A percentile compares a stretch with the other conserved stretches of the same genome.
These are phyloP conservation scores for Mantis religiosa DNA, from an alignment of 2,888 invertebrate genomes.

Conservation along the genomic window DNA sequence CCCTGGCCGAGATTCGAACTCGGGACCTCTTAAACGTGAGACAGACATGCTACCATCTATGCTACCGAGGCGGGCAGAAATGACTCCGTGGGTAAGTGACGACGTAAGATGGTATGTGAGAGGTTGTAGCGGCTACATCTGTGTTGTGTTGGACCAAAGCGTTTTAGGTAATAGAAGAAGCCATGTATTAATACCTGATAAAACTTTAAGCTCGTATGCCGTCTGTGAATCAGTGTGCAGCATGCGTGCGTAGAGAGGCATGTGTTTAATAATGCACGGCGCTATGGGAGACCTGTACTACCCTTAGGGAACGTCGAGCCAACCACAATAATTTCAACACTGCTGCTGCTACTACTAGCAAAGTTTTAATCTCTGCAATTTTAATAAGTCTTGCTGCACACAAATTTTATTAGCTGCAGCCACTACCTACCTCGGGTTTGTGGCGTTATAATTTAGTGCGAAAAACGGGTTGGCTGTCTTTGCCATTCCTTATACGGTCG, in stretches of 20 bases:
- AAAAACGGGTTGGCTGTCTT: too few relatives aligned
- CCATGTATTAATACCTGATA: neutral
- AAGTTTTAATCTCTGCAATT: neutral
- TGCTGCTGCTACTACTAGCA: neutral
- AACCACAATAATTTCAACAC: neutral
- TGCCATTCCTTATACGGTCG: too few relatives aligned
- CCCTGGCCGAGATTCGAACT: too few relatives aligned
- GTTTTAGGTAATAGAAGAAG: neutral
- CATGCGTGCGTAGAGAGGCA: neutral
- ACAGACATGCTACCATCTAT: too few relatives aligned
- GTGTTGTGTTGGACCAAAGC: too few relatives aligned
- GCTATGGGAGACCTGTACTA: neutral
- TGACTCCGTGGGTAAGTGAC: too few relatives aligned
- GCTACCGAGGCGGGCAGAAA: too few relatives aligned
- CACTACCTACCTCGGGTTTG: neutral
- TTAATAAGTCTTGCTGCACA: neutral
- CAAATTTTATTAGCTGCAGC: neutral
- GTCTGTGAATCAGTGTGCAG: neutral
- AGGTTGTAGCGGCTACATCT: too few relatives aligned
- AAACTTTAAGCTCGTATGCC: neutral
- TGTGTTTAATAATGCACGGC: neutral
- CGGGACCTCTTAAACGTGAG: too few relatives aligned
- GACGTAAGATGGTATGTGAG: too few relatives aligned
- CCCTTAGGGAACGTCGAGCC: neutral
- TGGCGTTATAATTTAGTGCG: too few relatives aligned